Conservation (phyloP, 1,140 invertebrate species). For the Temnothorax nylanderi region DNA sequence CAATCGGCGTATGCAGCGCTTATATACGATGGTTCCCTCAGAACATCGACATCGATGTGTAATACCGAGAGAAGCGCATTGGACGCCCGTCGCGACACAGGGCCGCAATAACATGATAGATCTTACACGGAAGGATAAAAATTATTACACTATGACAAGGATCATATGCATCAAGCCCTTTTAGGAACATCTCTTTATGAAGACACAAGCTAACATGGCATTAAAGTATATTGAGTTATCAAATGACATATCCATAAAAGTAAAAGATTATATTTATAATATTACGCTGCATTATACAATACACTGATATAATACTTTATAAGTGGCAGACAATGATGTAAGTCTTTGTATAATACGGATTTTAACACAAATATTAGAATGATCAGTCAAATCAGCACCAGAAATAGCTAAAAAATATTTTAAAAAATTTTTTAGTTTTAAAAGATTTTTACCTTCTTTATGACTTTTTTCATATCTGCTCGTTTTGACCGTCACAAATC, state of each 20-base stretch:
- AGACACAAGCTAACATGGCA: background rate
- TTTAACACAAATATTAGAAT: background rate
- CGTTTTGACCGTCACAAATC: background rate
- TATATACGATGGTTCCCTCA: conserved; percentile 54
- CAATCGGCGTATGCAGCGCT: conserved; percentile 56
- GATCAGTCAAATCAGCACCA: background rate
- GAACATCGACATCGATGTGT: conserved; percentile 62
- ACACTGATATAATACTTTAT: background rate
- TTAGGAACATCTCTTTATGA: background rate
- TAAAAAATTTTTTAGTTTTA: background rate
- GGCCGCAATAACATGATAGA: conserved; percentile 25
- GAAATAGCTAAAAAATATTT: background rate
- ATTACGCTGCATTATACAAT: background rate
- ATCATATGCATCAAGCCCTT: background rate
- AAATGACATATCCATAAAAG: background rate
- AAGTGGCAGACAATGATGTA: background rate
- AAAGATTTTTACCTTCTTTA: background rate
- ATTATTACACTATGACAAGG: background rate
- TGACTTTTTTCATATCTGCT: background rate
- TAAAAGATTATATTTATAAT: background rate
- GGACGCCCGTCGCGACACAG: conserved; percentile 42
- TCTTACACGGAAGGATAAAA: background rate
- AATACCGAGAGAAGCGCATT: conserved; percentile 66
- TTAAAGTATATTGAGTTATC: background rate
- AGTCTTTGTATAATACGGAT: background rate